Conservation (phyloP, 2,888 invertebrate species). For the Cataglyphis rosenhaueri region DNA sequence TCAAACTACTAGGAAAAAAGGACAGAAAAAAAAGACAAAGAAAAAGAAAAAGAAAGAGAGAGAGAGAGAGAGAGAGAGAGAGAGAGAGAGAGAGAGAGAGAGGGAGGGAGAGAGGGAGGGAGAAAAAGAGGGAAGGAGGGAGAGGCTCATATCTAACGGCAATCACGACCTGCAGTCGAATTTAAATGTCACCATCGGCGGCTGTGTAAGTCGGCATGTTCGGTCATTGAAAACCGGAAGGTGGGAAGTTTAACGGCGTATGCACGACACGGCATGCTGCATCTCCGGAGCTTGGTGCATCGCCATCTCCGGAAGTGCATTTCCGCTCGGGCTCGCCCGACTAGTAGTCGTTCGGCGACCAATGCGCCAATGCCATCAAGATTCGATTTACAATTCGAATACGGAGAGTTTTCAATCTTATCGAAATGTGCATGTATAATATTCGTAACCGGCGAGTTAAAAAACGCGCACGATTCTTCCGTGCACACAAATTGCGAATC, state of each 20-base stretch:
- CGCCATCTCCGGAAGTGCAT: slow-evolving; percentile 37
- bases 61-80: too few species aligned
- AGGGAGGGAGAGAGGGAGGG: too few species aligned
- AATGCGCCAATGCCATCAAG: not conserved
- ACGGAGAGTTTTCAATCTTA: not conserved
- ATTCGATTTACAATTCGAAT: slow-evolving; percentile 1
- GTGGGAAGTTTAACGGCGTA: slow-evolving; percentile 41
- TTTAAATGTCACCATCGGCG: slow-evolving; percentile 73
- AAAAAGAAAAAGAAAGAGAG: too few species aligned
- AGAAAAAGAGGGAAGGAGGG: too few species aligned
- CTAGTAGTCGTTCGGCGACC: not conserved
- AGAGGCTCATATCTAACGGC: slow-evolving; percentile 38
- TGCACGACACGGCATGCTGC: not conserved
- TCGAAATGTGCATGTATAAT: not conserved
- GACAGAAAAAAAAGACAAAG: too few species aligned
- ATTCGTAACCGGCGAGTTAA: not conserved
- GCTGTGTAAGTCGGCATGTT: slow-evolving; percentile 43
- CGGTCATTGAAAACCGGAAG: slow-evolving; percentile 8
- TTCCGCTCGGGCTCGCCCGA: slow-evolving; percentile 7
- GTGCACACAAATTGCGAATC: not conserved
- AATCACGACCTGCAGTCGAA: slow-evolving; percentile 75
- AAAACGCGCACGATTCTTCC: not conserved
- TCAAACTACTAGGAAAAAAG: slow-evolving; percentile 60
- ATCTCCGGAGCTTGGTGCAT: slow-evolving; percentile 13
- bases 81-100: too few species aligned